Conservation (phyloP, 2,113 vertebrate genomes). For the Rafetus swinhoei region DNA sequence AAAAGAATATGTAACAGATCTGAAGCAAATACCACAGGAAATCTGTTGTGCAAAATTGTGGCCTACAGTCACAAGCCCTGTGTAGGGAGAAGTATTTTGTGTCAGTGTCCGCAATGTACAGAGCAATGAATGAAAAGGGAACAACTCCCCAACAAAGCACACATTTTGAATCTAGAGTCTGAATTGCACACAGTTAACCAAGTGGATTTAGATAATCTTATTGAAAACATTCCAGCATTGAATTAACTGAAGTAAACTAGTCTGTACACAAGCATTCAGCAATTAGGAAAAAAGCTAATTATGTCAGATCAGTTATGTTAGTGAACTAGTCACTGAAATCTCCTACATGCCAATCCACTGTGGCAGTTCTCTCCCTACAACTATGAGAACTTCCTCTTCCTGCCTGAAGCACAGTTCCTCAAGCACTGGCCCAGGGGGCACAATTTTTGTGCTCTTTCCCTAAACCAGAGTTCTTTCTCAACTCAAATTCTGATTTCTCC, state of each 20-base stretch:
- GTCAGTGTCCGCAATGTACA: not conserved
- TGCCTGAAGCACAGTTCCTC: not conserved
- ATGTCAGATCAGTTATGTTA: constrained; percentile 63
- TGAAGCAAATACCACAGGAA: not conserved
- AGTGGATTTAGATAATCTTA: constrained; percentile 25
- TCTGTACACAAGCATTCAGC: not conserved
- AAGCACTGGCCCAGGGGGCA: not conserved
- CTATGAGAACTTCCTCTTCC: not conserved
- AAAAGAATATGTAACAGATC: not conserved
- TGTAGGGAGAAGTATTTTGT: not conserved
- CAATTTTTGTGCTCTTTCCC: not conserved
- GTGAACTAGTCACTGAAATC: constrained; percentile 39
- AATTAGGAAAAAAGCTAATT: constrained; percentile 40
- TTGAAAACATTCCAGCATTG: not conserved
- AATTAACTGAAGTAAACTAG: not conserved
- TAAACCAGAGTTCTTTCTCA: not conserved
- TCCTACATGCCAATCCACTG: too few relatives aligned
- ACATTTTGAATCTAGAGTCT: not conserved
- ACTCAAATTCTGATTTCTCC: not conserved
- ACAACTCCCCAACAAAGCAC: not conserved
- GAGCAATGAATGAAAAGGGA: not conserved
- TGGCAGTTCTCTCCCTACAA: not conserved
- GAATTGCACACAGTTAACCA: not conserved
- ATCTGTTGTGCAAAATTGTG: rapidly evolving
- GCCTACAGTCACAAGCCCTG: not conserved